phyloP scores from a whole-genome alignment of 35 echinoderm and acorn worm genomes.

The Patiria miniata region DNA sequence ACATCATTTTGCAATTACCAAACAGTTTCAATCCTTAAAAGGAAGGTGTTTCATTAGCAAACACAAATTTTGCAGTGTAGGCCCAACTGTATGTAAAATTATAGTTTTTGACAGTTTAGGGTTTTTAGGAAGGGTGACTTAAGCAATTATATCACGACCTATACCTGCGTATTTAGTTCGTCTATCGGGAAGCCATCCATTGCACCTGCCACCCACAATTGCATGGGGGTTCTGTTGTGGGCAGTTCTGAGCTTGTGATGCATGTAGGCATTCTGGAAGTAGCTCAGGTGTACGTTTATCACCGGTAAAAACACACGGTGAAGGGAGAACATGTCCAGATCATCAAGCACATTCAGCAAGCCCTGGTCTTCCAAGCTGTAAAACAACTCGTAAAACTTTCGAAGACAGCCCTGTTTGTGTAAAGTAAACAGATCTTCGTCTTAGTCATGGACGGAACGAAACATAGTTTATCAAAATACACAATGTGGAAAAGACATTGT shows the following conservation, averaged over 20 bases:
- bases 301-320: slow-evolving; percentile 7
- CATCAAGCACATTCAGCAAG: slow-evolving; percentile 33
- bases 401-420: neutral
- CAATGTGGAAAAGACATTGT: no score
- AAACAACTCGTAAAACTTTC: slow-evolving; percentile 25
- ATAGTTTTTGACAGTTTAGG: no score
- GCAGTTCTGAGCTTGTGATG: neutral
- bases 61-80: no score
- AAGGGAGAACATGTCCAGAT: slow-evolving; percentile 23
- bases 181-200: neutral
- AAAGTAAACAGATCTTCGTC: neutral
- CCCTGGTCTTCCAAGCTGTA: slow-evolving; percentile 25
- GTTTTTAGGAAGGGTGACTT: no score
- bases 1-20: no score
- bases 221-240: neutral
- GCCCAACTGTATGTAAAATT: no score
- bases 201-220: neutral
- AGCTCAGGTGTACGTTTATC: neutral
- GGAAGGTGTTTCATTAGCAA: no score
- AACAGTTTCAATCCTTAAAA: no score
- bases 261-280: neutral
- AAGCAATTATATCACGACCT: neutral
- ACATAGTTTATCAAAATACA: no score
- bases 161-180: neutral
- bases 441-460: neutral